Evolutionary conservation across 2,113 vertebrate genomes (phyloP).

Genomic region (Leucopsar rothschildi): DNA sequence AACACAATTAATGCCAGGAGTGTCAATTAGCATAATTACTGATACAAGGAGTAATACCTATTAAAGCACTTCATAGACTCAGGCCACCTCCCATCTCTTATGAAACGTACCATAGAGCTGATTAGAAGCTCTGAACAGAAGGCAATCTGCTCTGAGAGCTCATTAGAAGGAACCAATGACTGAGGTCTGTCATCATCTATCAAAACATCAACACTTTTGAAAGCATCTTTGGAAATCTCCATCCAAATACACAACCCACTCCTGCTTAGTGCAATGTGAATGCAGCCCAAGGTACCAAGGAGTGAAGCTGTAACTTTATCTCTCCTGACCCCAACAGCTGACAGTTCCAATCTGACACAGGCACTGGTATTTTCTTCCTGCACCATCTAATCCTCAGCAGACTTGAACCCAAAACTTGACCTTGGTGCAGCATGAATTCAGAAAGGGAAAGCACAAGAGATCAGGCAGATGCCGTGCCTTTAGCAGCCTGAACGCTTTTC

Average conservation of each 20-base stretch:
- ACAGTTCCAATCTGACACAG: neutral
- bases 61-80: neutral
- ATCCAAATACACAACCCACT: neutral
- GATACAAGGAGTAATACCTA: neutral
- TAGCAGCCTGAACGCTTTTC: neutral
- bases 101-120: neutral
- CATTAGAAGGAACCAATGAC: neutral
- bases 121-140: neutral
- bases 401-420: neutral
- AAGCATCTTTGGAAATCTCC: neutral
- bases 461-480: neutral
- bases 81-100: constrained; percentile 15
- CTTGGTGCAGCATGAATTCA: neutral
- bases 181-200: neutral
- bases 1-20: neutral
- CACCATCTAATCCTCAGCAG: neutral
- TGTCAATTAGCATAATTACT: constrained; percentile 22
- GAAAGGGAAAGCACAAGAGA: neutral
- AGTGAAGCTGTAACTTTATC: neutral
- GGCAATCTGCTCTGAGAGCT: neutral
- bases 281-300: neutral
- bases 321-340: neutral
- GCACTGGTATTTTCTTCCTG: neutral
- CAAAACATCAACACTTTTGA: neutral
- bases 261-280: neutral